Conservation (phyloP, 2,113 vertebrate species). For the Microtus ochrogaster region DNA sequence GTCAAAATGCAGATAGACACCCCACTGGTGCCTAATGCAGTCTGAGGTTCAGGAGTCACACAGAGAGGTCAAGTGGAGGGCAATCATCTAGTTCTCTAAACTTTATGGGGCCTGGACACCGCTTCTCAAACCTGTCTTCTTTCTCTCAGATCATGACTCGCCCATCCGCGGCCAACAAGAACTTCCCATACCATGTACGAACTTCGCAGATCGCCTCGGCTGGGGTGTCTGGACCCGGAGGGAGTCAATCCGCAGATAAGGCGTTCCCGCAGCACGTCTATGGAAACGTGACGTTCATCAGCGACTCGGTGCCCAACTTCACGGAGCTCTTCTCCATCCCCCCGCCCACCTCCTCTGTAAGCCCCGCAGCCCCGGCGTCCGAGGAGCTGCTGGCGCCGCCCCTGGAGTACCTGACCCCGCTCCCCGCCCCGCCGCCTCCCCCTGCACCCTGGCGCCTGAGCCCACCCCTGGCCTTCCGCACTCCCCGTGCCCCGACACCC, state of each 20-base stretch:
- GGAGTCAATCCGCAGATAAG: slow-evolving; percentile 82
- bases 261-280: slow-evolving; percentile 94
- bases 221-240: slow-evolving; percentile 42
- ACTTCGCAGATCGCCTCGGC: slow-evolving; percentile 93
- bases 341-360: slow-evolving; percentile 84
- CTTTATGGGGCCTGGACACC: not conserved
- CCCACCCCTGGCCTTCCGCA: slow-evolving; percentile 62
- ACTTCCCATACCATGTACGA: slow-evolving; percentile 95
- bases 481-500: slow-evolving; percentile 35
- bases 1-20: not conserved
- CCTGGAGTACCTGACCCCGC: slow-evolving; percentile 81
- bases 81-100: not conserved
- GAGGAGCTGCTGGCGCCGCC: slow-evolving; percentile 85
- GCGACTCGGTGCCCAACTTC: slow-evolving; percentile 95
- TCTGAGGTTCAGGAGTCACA: not conserved
- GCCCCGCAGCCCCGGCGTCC: slow-evolving; percentile 81
- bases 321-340: slow-evolving; percentile 97
- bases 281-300: slow-evolving; percentile 93
- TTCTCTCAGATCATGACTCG: slow-evolving; percentile 91
- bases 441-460: slow-evolving; percentile 60
- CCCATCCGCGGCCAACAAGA: slow-evolving; percentile 95
- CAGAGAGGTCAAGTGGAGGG: not conserved
- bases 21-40: not conserved
- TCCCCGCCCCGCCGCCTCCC: slow-evolving; percentile 82
- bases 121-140: not conserved